These are phyloP conservation scores for Aphrocallistes beatrix DNA, from an alignment of 37 sponge, comb jelly and placozoan species.

Conservation along the genomic window DNA sequence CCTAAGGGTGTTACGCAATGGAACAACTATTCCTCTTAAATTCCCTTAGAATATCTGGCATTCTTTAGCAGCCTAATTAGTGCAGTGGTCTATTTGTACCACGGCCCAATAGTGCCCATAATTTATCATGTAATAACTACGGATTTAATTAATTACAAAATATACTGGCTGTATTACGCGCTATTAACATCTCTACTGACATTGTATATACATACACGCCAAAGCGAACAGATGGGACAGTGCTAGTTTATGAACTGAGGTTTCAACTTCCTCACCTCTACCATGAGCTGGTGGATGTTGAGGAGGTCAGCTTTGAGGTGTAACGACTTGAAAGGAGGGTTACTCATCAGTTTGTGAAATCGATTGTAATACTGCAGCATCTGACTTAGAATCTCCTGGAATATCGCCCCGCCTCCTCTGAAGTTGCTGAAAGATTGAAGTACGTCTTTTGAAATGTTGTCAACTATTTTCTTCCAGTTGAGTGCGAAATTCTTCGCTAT, in stretches of 20 bases:
- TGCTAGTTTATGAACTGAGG: slow-evolving; percentile 41
- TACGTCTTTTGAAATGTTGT: slow-evolving; percentile 63
- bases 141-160: slow-evolving; percentile 20
- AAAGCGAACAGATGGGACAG: neutral
- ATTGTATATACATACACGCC: neutral
- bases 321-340: slow-evolving; percentile 71
- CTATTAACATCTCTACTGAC: too few species aligned
- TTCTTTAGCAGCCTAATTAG: too few species aligned
- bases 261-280: slow-evolving; percentile 86
- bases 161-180: neutral
- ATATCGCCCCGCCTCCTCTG: slow-evolving; percentile 87
- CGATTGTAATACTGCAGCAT: slow-evolving; percentile 95
- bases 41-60: too few species aligned
- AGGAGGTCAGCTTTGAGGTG: slow-evolving; percentile 64
- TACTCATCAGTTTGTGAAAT: slow-evolving; percentile 76
- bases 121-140: too few species aligned
- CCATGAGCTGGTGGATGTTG: slow-evolving; percentile 96
- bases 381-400: slow-evolving; percentile 80
- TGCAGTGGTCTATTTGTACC: too few species aligned
- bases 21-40: too few species aligned
- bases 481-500: slow-evolving; percentile 69
- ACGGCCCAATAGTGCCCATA: too few species aligned
- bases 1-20: too few species aligned
- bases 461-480: slow-evolving; percentile 87
- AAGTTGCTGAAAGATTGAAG: slow-evolving; percentile 92